Evolutionary conservation across 2,113 vertebrate genomes (phyloP).

Genomic region (Tursiops truncatus): DNA sequence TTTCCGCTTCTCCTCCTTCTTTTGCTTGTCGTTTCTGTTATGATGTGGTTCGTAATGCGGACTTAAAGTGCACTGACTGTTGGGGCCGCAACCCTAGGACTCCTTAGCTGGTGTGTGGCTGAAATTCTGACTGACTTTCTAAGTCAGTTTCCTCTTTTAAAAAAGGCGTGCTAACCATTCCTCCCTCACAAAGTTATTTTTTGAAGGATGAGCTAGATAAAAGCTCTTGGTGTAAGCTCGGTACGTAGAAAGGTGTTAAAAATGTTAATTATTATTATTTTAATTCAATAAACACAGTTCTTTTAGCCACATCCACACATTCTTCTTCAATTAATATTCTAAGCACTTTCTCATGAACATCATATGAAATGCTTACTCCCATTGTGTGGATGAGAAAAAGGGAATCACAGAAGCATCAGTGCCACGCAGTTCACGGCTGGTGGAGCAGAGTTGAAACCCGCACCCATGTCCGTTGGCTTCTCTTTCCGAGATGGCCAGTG

Average conservation of each 20-base stretch:
- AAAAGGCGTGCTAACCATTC: background rate
- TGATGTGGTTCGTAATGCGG: background rate
- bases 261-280: background rate
- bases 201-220: background rate
- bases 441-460: background rate
- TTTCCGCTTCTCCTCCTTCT: background rate
- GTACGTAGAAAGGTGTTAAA: background rate
- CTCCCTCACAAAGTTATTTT: background rate
- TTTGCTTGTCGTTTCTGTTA: background rate
- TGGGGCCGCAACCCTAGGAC: too few species aligned
- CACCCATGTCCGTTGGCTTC: background rate
- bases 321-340: background rate
- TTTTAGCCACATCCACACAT: background rate
- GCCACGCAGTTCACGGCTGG: rapidly evolving
- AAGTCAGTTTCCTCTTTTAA: background rate
- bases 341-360: background rate
- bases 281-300: background rate
- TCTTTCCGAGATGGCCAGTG: background rate
- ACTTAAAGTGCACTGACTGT: background rate
- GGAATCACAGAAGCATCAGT: rapidly evolving
- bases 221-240: background rate
- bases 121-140: background rate
- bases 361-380: background rate
- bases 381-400: background rate
- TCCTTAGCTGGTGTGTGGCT: background rate